Evolutionary conservation across 2,888 invertebrate genomes (phyloP).

Genomic region (Caenorhabditis macrosperma): DNA sequence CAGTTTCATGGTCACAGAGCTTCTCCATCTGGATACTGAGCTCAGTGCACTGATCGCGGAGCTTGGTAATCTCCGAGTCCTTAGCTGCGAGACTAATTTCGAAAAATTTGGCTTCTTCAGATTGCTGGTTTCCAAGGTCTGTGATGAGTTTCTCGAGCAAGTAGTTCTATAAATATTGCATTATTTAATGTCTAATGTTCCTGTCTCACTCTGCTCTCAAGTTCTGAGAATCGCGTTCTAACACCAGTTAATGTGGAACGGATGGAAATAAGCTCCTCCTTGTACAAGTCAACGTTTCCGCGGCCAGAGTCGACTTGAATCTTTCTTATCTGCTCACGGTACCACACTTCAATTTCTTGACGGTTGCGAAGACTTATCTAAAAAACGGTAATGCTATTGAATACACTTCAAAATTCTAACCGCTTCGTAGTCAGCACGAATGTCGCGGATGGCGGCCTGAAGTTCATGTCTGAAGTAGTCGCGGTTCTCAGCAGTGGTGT

Average conservation of each 20-base stretch:
- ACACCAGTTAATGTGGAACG: slow-evolving; percentile 29
- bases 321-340: slow-evolving; percentile 43
- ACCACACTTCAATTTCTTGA: slow-evolving; percentile 53
- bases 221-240: slow-evolving; percentile 32
- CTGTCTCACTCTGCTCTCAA: slow-evolving; percentile 54
- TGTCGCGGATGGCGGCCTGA: slow-evolving; percentile 82
- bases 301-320: slow-evolving; percentile 25
- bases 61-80: slow-evolving; percentile 37
- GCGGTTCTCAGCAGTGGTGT: slow-evolving; percentile 83
- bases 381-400: background rate
- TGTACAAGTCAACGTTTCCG: slow-evolving; percentile 31
- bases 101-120: slow-evolving; percentile 31
- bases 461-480: slow-evolving; percentile 83
- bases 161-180: slow-evolving; percentile 45
- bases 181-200: too few relatives aligned
- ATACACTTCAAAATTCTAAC: slow-evolving; percentile 22
- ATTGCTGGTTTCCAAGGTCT: slow-evolving; percentile 19
- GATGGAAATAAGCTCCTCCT: slow-evolving; percentile 43
- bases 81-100: slow-evolving; percentile 46
- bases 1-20: slow-evolving; percentile 55
- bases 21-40: slow-evolving; percentile 54
- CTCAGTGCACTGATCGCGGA: slow-evolving; percentile 56
- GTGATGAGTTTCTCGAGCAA: slow-evolving; percentile 36
- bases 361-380: slow-evolving; percentile 45
- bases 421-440: slow-evolving; percentile 82